Conservation (phyloP, 2,113 vertebrate genomes). For the Sitta europaea region DNA sequence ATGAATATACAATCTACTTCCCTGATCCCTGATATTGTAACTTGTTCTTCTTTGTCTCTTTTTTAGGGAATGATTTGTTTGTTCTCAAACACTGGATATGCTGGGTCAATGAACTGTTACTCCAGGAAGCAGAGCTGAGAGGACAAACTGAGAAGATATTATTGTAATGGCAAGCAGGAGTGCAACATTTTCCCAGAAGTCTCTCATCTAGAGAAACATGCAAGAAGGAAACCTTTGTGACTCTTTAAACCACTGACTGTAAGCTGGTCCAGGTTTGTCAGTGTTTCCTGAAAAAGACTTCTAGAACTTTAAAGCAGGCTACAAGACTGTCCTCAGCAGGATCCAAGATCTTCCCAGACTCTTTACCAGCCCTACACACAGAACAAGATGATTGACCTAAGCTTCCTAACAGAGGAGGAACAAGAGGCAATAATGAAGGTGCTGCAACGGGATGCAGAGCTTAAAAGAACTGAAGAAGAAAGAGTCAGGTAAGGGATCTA, state of each 20-base stretch:
- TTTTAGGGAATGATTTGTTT: constrained; percentile 24
- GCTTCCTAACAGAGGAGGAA: constrained; percentile 89
- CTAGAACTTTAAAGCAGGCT: background rate
- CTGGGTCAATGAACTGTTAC: constrained; percentile 2
- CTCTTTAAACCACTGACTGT: background rate
- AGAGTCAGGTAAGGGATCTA: constrained; percentile 80
- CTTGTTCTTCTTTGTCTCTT: constrained; percentile 32
- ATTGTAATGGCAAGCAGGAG: background rate
- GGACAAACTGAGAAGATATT: background rate
- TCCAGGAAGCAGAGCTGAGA: background rate
- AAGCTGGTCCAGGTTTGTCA: background rate
- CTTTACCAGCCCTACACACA: background rate
- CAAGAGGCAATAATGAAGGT: constrained; percentile 87
- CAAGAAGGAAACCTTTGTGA: background rate
- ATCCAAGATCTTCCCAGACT: background rate
- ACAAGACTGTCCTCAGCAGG: background rate
- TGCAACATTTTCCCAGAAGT: background rate
- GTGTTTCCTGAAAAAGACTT: background rate
- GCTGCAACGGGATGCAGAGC: constrained; percentile 83
- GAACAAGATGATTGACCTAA: constrained; percentile 89
- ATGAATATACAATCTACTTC: background rate
- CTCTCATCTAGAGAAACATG: background rate
- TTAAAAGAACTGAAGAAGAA: constrained; percentile 85
- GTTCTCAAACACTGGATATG: background rate
- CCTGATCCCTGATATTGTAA: background rate